Percentiles rank a stretch among this genome's conserved stretches.
Conservation (phyloP, 2,888 invertebrate genomes). For the Hypolimnas misippus region DNA sequence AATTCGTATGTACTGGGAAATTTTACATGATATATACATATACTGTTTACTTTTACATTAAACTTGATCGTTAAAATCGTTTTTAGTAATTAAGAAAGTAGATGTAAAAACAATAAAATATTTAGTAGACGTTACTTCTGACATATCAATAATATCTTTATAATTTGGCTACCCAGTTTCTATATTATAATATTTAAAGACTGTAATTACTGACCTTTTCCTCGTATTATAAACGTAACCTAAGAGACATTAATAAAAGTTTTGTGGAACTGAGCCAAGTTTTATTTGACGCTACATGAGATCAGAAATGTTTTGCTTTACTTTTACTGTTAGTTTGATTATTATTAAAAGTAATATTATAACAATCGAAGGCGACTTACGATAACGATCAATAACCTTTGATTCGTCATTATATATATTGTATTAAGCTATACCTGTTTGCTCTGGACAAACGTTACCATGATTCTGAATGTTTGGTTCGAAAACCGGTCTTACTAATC, state of each 20-base stretch:
- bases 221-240: slow-evolving; percentile 56
- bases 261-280: slow-evolving; percentile 61
- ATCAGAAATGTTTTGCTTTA: slow-evolving; percentile 16
- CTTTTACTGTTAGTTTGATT: slow-evolving; percentile 26
- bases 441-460: slow-evolving; percentile 15
- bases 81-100: no score
- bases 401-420: slow-evolving; percentile 12
- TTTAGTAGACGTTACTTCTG: no score
- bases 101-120: no score
- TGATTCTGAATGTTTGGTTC: slow-evolving; percentile 17
- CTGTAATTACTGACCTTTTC: slow-evolving; percentile 60
- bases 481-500: slow-evolving; percentile 36
- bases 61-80: no score
- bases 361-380: not conserved
- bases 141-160: no score
- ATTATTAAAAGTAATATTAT: not conserved
- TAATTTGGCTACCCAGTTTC: no score
- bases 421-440: not conserved
- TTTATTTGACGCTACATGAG: slow-evolving; percentile 27
- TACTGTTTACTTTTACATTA: no score
- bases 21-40: no score
- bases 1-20: no score
- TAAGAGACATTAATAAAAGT: slow-evolving; percentile 60
- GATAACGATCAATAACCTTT: slow-evolving; percentile 5
- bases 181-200: slow-evolving; percentile 48